Percentiles rank a stretch among this genome's conserved stretches.
Conservation (phyloP, 2,797 vertebrate genomes). For the Chloroceryle inda region DNA sequence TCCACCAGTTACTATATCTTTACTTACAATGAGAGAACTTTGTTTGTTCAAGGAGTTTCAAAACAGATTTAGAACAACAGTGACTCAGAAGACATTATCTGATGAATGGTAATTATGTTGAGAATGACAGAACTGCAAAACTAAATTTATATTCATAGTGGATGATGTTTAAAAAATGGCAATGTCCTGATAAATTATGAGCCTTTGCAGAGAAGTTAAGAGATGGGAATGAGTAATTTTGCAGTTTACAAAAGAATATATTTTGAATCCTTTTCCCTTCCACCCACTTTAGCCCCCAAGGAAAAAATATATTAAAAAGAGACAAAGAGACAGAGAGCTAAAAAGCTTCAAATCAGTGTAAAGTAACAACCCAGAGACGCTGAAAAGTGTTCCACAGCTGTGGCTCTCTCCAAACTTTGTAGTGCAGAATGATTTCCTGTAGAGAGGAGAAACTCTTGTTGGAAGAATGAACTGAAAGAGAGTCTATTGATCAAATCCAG, state of each 20-base stretch:
- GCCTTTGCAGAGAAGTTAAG: slow-evolving; percentile 29
- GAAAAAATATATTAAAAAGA: neutral
- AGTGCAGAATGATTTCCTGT: neutral
- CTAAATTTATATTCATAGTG: slow-evolving; percentile 50
- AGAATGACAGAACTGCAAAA: slow-evolving; percentile 47
- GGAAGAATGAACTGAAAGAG: neutral
- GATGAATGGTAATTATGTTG: slow-evolving; percentile 52
- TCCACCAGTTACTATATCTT: slow-evolving; percentile 4
- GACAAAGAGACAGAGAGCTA: neutral
- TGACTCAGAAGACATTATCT: slow-evolving; percentile 63
- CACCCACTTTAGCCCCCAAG: neutral
- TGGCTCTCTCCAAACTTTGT: neutral
- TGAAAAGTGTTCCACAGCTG: neutral
- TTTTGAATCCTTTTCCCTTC: neutral
- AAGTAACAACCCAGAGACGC: neutral
- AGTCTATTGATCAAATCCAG: neutral
- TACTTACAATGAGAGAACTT: slow-evolving; percentile 33
- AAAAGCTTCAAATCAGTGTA: neutral
- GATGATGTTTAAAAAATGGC: slow-evolving; percentile 25
- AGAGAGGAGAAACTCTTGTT: neutral
- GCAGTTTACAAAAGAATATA: neutral
- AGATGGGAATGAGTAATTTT: slow-evolving; percentile 47
- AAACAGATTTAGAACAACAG: slow-evolving; percentile 62
- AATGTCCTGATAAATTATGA: slow-evolving; percentile 19
- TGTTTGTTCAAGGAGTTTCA: slow-evolving; percentile 22